These are phyloP conservation scores for Andrena dorsata DNA, from an alignment of 2,888 invertebrate genomes.

Conservation along the genomic window DNA sequence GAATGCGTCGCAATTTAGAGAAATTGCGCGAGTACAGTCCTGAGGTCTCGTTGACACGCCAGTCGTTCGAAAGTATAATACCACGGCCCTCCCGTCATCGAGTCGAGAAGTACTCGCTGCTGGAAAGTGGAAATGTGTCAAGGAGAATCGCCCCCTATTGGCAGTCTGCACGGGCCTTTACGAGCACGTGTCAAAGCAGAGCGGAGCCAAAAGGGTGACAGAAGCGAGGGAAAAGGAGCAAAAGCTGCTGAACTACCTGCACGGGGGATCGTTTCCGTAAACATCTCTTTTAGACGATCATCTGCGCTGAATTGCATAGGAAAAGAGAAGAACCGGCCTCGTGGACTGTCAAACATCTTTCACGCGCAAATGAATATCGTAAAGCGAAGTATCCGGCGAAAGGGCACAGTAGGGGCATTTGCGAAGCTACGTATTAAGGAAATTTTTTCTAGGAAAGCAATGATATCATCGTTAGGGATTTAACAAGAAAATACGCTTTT, in stretches of 20 bases:
- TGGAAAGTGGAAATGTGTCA: constrained; percentile 18
- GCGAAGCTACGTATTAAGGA: not conserved
- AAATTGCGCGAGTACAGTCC: not conserved
- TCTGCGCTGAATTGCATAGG: not conserved
- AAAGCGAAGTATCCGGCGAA: not conserved
- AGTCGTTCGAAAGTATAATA: constrained; percentile 5
- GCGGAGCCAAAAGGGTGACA: not conserved
- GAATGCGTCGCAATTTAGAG: constrained; percentile 23
- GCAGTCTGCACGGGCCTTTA: not conserved
- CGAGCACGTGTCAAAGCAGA: not conserved
- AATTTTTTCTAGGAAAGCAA: not conserved
- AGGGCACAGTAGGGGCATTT: not conserved
- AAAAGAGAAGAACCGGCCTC: no score
- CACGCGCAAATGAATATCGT: not conserved
- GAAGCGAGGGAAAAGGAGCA: not conserved
- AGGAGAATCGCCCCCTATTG: constrained; percentile 10
- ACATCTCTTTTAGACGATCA: not conserved
- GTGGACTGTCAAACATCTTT: not conserved
- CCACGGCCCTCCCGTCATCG: not conserved
- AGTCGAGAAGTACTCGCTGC: not conserved
- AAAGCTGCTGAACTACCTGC: not conserved
- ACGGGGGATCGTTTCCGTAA: not conserved
- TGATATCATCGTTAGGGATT: not conserved
- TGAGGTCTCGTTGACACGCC: constrained; percentile 16
- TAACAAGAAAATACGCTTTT: not conserved